Conservation (phyloP, 1,140 invertebrate genomes). For the Sitophilus oryzae region DNA sequence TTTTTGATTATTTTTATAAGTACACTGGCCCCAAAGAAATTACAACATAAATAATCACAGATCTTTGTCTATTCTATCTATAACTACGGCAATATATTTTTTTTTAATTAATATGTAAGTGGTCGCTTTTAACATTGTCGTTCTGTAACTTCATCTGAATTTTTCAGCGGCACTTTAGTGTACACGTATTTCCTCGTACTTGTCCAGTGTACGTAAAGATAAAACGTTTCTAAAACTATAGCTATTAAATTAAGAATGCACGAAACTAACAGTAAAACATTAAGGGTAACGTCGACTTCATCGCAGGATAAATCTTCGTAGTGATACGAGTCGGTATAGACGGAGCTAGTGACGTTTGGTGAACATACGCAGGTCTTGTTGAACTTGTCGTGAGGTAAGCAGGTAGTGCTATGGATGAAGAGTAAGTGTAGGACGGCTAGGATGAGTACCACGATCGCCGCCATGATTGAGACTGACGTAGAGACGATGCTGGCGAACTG, state of each 20-base stretch:
- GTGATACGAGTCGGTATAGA: constrained; percentile 31
- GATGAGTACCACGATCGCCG: constrained; percentile 42
- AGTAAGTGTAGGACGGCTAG: constrained; percentile 46
- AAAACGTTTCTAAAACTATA: constrained; percentile 43
- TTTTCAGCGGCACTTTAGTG: constrained; percentile 16
- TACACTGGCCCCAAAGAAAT: too few relatives aligned
- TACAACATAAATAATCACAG: too few relatives aligned
- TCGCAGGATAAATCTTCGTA: constrained; percentile 47
- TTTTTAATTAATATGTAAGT: too few relatives aligned
- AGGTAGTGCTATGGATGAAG: constrained; percentile 41
- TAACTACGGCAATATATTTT: too few relatives aligned
- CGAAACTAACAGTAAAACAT: constrained; percentile 42
- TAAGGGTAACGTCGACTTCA: constrained; percentile 44
- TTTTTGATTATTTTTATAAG: too few relatives aligned
- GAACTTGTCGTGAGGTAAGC: constrained; percentile 38
- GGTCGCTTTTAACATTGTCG: too few relatives aligned
- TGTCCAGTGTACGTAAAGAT: constrained; percentile 47
- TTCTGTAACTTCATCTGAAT: too few relatives aligned
- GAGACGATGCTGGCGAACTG: constrained; percentile 45
- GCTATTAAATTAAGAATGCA: constrained; percentile 41
- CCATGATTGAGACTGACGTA: constrained; percentile 39
- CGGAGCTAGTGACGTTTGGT: constrained; percentile 7
- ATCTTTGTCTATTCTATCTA: too few relatives aligned
- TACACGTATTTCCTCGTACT: constrained; percentile 44
- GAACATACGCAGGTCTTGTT: constrained; percentile 41